Percentiles rank a stretch among this genome's conserved stretches.
phyloP scores from a whole-genome alignment of 2,113 vertebrate species.

The Vidua chalybeata region DNA sequence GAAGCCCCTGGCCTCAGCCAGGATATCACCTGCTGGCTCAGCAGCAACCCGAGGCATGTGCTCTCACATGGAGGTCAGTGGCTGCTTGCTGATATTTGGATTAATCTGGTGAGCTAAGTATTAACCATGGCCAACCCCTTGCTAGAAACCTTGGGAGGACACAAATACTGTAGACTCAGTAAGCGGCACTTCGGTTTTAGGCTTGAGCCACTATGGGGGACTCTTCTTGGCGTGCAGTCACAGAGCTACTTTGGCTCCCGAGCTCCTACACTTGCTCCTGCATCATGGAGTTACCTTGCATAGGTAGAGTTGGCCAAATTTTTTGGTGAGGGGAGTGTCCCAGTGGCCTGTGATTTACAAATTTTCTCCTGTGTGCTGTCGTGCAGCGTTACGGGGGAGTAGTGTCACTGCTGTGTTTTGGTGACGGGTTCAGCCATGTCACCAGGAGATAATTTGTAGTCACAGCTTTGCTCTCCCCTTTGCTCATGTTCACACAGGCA shows the following conservation, averaged over 20 bases:
- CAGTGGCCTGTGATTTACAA: background rate
- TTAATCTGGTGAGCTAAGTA: background rate
- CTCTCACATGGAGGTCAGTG: fast-evolving
- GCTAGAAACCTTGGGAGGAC: background rate
- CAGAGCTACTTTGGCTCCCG: fast-evolving
- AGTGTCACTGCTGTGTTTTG: background rate
- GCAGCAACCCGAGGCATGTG: fast-evolving
- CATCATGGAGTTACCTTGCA: fast-evolving
- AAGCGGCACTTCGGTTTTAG: slow-evolving; percentile 15
- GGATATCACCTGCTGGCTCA: background rate
- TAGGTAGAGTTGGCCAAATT: background rate
- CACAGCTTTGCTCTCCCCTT: background rate
- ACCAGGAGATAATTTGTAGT: background rate
- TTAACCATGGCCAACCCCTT: background rate
- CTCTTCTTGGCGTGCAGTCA: background rate
- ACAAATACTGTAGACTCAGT: background rate
- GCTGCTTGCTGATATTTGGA: background rate
- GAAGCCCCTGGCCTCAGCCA: background rate
- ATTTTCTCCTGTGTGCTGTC: background rate
- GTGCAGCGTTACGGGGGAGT: fast-evolving
- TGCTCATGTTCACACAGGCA: fast-evolving
- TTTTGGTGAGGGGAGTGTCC: background rate
- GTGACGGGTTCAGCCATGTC: fast-evolving
- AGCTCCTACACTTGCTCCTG: background rate
- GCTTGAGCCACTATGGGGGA: background rate